These are phyloP conservation scores for Mesembrinibis cayennensis DNA, from an alignment of 2,113 vertebrate species.

Conservation along the genomic window DNA sequence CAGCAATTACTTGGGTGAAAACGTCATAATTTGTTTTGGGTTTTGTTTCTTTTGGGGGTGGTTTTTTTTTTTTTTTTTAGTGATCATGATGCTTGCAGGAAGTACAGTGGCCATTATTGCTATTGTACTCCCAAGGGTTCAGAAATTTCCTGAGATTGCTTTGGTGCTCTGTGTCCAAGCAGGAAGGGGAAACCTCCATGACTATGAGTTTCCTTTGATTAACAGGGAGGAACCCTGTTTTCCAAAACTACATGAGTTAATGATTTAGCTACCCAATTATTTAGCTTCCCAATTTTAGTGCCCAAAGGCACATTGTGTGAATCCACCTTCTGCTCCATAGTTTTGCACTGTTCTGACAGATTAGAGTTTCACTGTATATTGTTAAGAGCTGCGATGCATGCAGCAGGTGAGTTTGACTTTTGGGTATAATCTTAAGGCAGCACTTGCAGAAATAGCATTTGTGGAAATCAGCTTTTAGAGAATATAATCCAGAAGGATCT, in stretches of 20 bases:
- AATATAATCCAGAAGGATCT: neutral
- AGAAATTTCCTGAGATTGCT: neutral
- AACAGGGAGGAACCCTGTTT: neutral
- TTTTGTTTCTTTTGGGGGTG: too few relatives aligned
- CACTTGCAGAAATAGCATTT: neutral
- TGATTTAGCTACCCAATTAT: neutral
- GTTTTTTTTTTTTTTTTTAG: neutral
- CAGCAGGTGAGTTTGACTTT: neutral
- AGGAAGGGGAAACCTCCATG: neutral
- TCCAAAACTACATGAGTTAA: neutral
- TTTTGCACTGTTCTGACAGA: neutral
- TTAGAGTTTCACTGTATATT: neutral
- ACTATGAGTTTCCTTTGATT: neutral
- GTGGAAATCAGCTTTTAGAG: neutral
- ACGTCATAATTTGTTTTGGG: neutral
- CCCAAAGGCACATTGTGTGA: neutral
- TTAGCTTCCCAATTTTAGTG: neutral
- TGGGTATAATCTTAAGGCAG: neutral
- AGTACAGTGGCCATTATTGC: neutral
- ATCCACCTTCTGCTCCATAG: neutral
- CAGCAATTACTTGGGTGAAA: neutral
- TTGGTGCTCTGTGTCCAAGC: neutral
- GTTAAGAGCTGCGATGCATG: neutral
- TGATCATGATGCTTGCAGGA: neutral
- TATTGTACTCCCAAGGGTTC: neutral